Evolutionary conservation across 1,140 invertebrate species (phyloP).

Genomic region (Drosophila busckii): DNA sequence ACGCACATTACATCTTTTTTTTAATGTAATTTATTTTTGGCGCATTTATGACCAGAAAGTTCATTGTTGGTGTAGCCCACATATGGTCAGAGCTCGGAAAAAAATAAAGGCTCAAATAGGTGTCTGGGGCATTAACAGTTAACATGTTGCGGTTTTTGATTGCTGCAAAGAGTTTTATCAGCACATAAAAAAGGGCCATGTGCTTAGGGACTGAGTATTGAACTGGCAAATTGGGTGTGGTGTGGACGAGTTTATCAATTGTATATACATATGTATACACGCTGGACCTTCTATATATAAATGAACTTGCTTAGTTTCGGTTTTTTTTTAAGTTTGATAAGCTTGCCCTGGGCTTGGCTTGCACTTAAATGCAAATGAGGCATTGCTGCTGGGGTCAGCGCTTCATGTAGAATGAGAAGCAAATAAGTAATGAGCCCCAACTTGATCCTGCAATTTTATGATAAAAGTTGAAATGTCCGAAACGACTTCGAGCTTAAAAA

Average conservation of each 20-base stretch:
- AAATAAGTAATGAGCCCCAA: not conserved
- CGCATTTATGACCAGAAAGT: slow-evolving; percentile 46
- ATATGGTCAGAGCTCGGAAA: slow-evolving; percentile 8
- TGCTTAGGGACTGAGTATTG: slow-evolving; percentile 4
- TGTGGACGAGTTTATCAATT: slow-evolving; percentile 15
- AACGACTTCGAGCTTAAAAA: no score
- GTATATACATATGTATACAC: not conserved
- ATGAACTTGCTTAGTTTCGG: slow-evolving; percentile 4
- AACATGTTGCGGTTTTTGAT: slow-evolving; percentile 74
- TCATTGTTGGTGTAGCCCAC: slow-evolving; percentile 21
- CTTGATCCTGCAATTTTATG: no score
- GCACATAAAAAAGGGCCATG: slow-evolving; percentile 48
- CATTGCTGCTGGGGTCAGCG: slow-evolving; percentile 12
- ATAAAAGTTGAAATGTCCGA: no score
- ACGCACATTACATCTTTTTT: slow-evolving; percentile 32
- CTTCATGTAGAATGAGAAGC: no score
- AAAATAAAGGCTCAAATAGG: slow-evolving; percentile 58
- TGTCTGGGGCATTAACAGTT: slow-evolving; percentile 74
- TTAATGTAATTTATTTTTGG: slow-evolving; percentile 72
- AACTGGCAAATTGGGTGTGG: slow-evolving; percentile 11
- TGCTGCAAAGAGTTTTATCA: slow-evolving; percentile 65
- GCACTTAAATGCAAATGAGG: slow-evolving; percentile 27
- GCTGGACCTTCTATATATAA: no score
- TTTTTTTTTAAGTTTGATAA: slow-evolving; percentile 26
- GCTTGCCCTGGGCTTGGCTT: slow-evolving; percentile 16